Conservation (phyloP, 1,140 invertebrate species). For the Schlechtendalia chinensis region DNA sequence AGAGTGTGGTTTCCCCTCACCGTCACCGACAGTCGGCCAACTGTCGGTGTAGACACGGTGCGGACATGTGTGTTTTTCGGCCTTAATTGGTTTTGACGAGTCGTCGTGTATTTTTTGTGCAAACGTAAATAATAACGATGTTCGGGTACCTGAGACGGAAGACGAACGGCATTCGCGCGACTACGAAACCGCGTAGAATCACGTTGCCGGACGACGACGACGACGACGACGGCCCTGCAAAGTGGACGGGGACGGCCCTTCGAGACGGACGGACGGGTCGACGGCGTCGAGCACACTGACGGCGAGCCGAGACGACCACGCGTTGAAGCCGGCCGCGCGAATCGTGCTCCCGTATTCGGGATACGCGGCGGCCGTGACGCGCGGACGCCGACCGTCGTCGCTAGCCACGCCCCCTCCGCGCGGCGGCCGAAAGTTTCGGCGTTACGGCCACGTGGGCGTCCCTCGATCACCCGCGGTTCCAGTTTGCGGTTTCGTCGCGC, state of each 20-base stretch:
- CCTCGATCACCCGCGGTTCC: no score
- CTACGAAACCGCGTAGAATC: neutral
- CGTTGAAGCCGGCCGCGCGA: neutral
- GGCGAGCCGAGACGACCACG: neutral
- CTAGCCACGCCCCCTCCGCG: constrained; percentile 1
- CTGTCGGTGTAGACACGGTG: no score
- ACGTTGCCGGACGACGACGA: neutral
- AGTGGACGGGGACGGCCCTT: neutral
- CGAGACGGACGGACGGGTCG: constrained; percentile 11
- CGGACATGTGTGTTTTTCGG: no score
- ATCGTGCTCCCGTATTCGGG: constrained; percentile 5
- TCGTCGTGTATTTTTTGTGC: no score
- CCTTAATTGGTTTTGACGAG: no score
- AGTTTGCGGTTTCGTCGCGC: no score
- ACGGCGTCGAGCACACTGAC: constrained; percentile 32
- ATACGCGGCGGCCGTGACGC: neutral
- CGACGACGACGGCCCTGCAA: no score
- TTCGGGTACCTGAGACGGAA: constrained; percentile 22
- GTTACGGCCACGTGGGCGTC: neutral
- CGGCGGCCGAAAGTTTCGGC: neutral
- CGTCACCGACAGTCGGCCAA: no score
- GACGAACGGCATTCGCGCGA: constrained; percentile 16
- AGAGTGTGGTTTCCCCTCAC: no score
- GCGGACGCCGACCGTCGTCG: neutral
- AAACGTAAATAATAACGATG: no score